A percentile compares a stretch with the other conserved stretches of the same genome.
Conservation (phyloP, 2,888 invertebrate genomes). For the Gryllus longicercus region DNA sequence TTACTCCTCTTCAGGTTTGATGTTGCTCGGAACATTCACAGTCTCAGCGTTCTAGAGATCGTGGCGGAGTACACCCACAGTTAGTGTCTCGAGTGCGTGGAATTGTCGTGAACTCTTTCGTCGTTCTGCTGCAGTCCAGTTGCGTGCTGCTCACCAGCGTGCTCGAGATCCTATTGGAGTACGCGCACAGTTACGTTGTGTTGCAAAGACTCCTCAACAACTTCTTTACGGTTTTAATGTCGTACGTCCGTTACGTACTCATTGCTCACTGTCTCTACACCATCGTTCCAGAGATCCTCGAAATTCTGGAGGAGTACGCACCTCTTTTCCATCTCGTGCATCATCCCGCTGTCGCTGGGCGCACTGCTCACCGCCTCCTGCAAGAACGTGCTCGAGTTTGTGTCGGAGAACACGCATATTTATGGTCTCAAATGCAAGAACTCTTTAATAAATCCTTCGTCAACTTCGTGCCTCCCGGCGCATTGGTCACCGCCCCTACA, state of each 20-base stretch:
- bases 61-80: constrained; percentile 26
- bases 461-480: constrained; percentile 24
- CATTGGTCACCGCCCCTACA: constrained; percentile 29
- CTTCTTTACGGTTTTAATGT: no score
- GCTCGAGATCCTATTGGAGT: constrained; percentile 30
- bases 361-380: constrained; percentile 32
- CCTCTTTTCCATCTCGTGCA: neutral
- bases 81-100: no score
- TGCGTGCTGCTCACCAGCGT: constrained; percentile 32
- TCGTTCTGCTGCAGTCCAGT: no score
- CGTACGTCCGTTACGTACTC: no score
- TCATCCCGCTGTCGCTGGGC: constrained; percentile 26
- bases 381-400: constrained; percentile 32
- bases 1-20: neutral
- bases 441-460: neutral
- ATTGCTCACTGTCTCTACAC: no score
- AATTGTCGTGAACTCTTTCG: no score
- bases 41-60: constrained; percentile 33
- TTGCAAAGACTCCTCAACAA: no score
- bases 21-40: constrained; percentile 29
- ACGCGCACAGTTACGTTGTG: neutral
- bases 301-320: no score
- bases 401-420: constrained; percentile 20
- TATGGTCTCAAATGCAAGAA: no score
- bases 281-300: no score